Evolutionary conservation across 2,113 vertebrate species (phyloP).

Genomic region (Ia io): DNA sequence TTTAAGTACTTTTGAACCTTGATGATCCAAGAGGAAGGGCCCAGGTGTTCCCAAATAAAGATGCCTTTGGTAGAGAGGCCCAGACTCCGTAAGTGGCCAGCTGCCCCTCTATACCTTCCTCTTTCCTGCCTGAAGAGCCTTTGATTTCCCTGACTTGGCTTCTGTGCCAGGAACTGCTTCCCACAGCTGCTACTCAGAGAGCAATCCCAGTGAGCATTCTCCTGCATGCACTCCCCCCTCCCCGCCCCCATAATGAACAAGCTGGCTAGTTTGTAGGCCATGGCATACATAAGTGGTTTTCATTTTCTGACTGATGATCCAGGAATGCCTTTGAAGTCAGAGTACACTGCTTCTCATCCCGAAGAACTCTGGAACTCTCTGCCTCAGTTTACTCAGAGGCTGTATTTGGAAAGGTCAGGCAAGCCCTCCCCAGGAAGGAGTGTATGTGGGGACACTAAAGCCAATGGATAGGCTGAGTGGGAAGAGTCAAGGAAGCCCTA

Average conservation of each 20-base stretch:
- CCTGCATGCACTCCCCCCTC: not conserved
- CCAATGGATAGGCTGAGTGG: not conserved
- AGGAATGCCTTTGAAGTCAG: slow-evolving; percentile 45
- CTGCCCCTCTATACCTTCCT: slow-evolving; percentile 27
- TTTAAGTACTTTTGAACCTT: slow-evolving; percentile 17
- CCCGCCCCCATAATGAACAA: not conserved
- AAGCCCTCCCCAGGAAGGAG: not conserved
- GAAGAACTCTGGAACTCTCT: slow-evolving; percentile 9
- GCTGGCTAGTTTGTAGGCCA: not conserved
- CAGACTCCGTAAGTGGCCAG: slow-evolving; percentile 7
- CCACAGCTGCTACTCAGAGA: slow-evolving; percentile 65
- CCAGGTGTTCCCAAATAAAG: slow-evolving; percentile 46
- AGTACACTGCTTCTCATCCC: not conserved
- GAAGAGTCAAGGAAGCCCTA: not conserved
- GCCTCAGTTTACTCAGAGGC: not conserved
- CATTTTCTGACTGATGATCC: slow-evolving; percentile 25
- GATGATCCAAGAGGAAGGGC: not conserved
- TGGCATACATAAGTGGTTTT: not conserved
- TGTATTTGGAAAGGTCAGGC: not conserved
- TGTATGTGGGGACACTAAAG: not conserved
- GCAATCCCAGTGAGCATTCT: slow-evolving; percentile 18
- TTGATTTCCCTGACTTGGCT: slow-evolving; percentile 49
- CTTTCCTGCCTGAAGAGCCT: slow-evolving; percentile 11
- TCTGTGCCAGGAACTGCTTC: slow-evolving; percentile 41
- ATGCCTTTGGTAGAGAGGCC: slow-evolving; percentile 22